Evolutionary conservation across 2,113 vertebrate species (phyloP).

Genomic region (Candoia aspera): DNA sequence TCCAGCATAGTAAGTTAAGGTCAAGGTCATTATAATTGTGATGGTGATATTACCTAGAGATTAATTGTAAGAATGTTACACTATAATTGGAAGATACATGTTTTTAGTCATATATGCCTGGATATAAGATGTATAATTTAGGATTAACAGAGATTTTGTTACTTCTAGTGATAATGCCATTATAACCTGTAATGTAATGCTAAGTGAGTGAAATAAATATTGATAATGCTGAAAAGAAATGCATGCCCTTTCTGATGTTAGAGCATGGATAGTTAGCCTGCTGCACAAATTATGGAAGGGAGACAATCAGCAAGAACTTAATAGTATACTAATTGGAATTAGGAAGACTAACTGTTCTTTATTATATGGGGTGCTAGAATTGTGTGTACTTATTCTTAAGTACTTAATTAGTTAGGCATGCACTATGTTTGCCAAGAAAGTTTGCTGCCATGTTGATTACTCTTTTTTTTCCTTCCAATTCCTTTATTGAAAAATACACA

Average conservation of each 20-base stretch:
- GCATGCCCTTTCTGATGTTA: not conserved
- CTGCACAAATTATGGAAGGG: not conserved
- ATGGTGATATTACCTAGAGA: not conserved
- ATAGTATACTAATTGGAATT: not conserved
- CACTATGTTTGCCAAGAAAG: not conserved
- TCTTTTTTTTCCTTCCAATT: not conserved
- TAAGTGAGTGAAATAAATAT: not conserved
- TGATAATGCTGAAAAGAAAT: not conserved
- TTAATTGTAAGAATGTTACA: not conserved
- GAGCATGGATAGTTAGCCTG: not conserved
- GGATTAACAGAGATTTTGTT: not conserved
- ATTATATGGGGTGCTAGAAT: not conserved
- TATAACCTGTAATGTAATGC: not conserved
- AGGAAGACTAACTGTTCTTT: not conserved
- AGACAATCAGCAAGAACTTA: not conserved
- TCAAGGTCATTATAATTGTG: not conserved
- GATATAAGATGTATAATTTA: not conserved
- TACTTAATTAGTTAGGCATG: not conserved
- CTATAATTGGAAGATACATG: not conserved
- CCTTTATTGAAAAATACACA: not conserved
- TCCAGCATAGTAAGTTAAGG: not conserved
- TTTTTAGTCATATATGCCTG: not conserved
- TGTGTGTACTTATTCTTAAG: not conserved
- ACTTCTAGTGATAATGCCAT: not conserved
- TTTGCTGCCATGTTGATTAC: not conserved